Base-by-base conservation (phyloP, 2,113 vertebrate species). In the Cyanistes caeruleus region DNA sequence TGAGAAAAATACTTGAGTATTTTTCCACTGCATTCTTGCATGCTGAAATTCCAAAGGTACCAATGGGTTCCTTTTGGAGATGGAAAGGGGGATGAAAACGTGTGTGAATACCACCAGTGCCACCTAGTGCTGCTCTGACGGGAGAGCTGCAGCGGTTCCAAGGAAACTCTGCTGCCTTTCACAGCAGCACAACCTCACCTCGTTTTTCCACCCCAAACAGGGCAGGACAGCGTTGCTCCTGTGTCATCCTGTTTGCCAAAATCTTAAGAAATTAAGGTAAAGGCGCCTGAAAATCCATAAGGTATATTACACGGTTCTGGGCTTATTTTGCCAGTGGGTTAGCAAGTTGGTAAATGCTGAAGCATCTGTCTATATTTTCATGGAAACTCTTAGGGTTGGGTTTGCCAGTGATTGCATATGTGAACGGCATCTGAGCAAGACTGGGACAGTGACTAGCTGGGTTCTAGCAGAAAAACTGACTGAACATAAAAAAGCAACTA, bases 81-180 rank as follows among this genome's bases (percentile, higher is more conserved):
- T 3, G 1, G 11, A 31, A 35, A 46, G 23, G 18, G 39, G 39
- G 22, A 4, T 7, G 41, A 22, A 49, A 53, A 46, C 2, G 14
- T 19, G 68, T 98, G 55, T 80, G 75, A 93, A 97, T 75, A 33
- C 84, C 98, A 87, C 90, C 94, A 98, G 86, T 97, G 98, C 97
- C 97, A 98, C 95, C 98, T 98, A 97, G 95, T 59, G 98, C 53
- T 77, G 25, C 8, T 35, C 4, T 3, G 5, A 7, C 28, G 16
- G 7, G 68, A 37, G 88, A 69, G 8, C 3, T 11, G 15, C 0
- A 2, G 19, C 0, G 10, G 10, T 31, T 21, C 46, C 65, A 35
- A 4, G 0, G 5, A 21, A 55, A 17, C 39, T 8, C 72, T 10
- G 11, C 46, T 39, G 44, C 30, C 20, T 80, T 92, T 65, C 86